phyloP scores from a whole-genome alignment of 2,113 vertebrate genomes.

The Limanda limanda region DNA sequence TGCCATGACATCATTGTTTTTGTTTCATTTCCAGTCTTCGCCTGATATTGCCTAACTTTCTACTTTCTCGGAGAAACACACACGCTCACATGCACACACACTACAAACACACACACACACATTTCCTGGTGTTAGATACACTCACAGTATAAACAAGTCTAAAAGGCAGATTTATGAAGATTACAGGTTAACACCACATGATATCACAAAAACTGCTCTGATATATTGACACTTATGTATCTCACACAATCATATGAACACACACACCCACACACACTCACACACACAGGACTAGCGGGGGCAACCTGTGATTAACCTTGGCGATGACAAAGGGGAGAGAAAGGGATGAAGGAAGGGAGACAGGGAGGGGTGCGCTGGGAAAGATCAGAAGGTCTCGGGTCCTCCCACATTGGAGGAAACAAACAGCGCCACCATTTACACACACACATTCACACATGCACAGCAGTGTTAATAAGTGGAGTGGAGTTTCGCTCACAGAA shows the following conservation, averaged over 20 bases:
- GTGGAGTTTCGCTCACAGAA: constrained; percentile 63
- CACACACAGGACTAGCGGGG: constrained; percentile 23
- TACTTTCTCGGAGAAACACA: constrained; percentile 51
- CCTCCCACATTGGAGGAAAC: constrained; percentile 72
- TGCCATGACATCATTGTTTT: constrained; percentile 83
- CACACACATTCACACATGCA: constrained; percentile 23
- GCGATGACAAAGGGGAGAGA: constrained; percentile 62
- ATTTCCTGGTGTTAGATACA: background rate
- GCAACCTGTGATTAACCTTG: constrained; percentile 76
- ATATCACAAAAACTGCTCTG: constrained; percentile 15
- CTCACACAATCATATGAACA: background rate
- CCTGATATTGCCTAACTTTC: constrained; percentile 72
- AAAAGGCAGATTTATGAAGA: constrained; percentile 31
- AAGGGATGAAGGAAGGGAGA: constrained; percentile 59
- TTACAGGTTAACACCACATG: constrained; percentile 27
- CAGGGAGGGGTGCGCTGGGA: constrained; percentile 71
- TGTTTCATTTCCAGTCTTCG: constrained; percentile 75
- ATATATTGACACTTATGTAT: background rate
- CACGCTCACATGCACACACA: constrained; percentile 12
- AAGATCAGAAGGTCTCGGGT: constrained; percentile 77
- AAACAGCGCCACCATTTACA: constrained; percentile 63
- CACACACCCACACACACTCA: constrained; percentile 6
- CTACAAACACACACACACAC: constrained; percentile 30
- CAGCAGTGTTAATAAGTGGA: constrained; percentile 59
- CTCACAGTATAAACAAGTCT: constrained; percentile 45